These are phyloP conservation scores for Caenorhabditis panamensis DNA, from an alignment of 2,888 invertebrate species.

Conservation along the genomic window DNA sequence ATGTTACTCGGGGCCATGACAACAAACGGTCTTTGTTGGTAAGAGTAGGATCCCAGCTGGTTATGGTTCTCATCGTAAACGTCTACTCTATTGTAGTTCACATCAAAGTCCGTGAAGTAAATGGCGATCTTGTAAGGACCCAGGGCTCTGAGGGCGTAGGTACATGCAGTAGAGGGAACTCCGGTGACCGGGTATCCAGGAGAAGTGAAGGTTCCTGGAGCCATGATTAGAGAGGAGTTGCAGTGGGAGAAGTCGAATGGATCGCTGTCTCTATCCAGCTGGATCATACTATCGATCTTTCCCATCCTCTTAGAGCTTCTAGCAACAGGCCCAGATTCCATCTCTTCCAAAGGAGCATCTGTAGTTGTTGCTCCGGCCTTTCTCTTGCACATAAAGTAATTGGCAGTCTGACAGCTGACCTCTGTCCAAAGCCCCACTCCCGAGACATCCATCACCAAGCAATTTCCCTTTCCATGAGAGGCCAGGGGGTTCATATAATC, in stretches of 20 bases:
- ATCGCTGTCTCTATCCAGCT: background rate
- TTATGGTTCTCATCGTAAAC: background rate
- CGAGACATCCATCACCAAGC: slow-evolving; percentile 16
- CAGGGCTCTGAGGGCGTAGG: background rate
- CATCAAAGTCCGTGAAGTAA: slow-evolving; percentile 11
- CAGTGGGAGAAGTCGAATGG: slow-evolving; percentile 14
- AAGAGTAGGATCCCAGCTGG: background rate
- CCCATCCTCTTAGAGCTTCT: no score
- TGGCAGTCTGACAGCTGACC: background rate
- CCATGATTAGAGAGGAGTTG: slow-evolving; percentile 13
- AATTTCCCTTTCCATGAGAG: background rate
- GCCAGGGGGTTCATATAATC: slow-evolving; percentile 9
- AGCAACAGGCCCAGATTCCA: no score
- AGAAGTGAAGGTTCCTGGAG: slow-evolving; percentile 18
- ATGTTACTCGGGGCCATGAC: slow-evolving; percentile 5
- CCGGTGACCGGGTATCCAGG: background rate
- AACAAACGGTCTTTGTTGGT: background rate
- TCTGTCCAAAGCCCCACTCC: slow-evolving; percentile 10
- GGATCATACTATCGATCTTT: no score
- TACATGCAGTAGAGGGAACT: background rate
- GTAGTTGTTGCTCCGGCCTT: background rate
- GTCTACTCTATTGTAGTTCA: background rate
- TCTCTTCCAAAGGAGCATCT: no score
- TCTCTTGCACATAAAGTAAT: slow-evolving; percentile 23
- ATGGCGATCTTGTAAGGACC: slow-evolving; percentile 12